phyloP scores from a whole-genome alignment of 2,113 vertebrate species.

The Heterotis niloticus region DNA sequence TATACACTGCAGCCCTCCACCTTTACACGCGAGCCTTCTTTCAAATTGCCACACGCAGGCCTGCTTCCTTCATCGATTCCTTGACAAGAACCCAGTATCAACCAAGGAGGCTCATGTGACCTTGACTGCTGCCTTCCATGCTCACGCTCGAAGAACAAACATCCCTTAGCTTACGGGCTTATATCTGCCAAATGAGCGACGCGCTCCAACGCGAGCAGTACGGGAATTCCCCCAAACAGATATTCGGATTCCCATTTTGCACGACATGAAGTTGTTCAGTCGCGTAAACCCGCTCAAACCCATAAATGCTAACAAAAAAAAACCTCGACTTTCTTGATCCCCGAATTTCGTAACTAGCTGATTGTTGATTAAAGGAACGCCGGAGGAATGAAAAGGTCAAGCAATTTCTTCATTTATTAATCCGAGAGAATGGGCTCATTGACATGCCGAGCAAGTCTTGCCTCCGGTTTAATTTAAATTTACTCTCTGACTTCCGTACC shows the following conservation, averaged over 20 bases:
- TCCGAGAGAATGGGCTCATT: slow-evolving; percentile 61
- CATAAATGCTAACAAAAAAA: slow-evolving; percentile 21
- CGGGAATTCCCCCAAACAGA: neutral
- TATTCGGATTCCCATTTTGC: neutral
- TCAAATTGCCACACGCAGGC: no score
- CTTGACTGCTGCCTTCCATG: no score
- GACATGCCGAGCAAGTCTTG: slow-evolving; percentile 51
- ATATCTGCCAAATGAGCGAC: no score
- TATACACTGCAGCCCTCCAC: no score
- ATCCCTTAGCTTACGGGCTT: no score
- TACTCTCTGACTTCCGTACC: slow-evolving; percentile 52
- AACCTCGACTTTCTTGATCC: slow-evolving; percentile 38
- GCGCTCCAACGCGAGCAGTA: neutral
- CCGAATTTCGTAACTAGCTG: slow-evolving; percentile 56
- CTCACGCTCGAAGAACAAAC: no score
- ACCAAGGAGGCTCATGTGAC: neutral
- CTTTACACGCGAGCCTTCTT: no score
- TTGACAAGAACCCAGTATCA: neutral
- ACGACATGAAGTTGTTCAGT: neutral
- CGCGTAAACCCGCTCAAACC: slow-evolving; percentile 21
- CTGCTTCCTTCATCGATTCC: no score
- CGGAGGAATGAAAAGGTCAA: slow-evolving; percentile 49
- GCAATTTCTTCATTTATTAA: slow-evolving; percentile 65
- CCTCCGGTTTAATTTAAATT: slow-evolving; percentile 61
- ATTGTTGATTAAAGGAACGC: slow-evolving; percentile 58